phyloP scores from a whole-genome alignment of 2,797 vertebrate genomes.

The Ambastaia sidthimunki region DNA sequence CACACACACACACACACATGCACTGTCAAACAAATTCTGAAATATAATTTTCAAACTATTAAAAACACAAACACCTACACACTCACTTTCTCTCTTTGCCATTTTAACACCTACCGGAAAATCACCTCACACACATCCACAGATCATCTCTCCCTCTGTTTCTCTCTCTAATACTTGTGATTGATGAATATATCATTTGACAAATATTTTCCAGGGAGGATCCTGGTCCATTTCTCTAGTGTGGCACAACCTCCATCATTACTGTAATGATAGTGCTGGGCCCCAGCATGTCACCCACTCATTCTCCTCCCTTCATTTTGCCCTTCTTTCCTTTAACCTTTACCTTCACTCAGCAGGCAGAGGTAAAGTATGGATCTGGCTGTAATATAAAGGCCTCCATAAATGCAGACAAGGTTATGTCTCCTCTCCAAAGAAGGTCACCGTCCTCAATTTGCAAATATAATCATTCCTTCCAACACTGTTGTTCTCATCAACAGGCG shows the following conservation, averaged over 20 bases:
- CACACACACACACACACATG: too few species aligned
- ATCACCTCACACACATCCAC: background rate
- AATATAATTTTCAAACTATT: background rate
- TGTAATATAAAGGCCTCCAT: slow-evolving; percentile 49
- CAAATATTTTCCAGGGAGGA: slow-evolving; percentile 54
- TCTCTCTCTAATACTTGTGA: slow-evolving; percentile 25
- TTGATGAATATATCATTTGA: slow-evolving; percentile 54
- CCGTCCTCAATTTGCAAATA: slow-evolving; percentile 57
- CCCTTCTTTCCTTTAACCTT: slow-evolving; percentile 51
- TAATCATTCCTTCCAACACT: slow-evolving; percentile 52
- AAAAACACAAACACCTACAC: background rate
- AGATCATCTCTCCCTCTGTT: slow-evolving; percentile 1
- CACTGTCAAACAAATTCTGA: too few species aligned
- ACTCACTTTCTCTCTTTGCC: background rate
- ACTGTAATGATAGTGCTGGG: slow-evolving; percentile 46
- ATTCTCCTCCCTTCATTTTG: slow-evolving; percentile 32
- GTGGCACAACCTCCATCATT: slow-evolving; percentile 49
- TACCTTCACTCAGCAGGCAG: slow-evolving; percentile 20
- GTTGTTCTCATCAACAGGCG: slow-evolving; percentile 53
- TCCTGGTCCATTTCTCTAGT: slow-evolving; percentile 47
- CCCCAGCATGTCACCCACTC: slow-evolving; percentile 34
- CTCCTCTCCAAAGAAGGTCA: slow-evolving; percentile 37
- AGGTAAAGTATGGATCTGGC: slow-evolving; percentile 28
- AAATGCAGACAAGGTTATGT: slow-evolving; percentile 47
- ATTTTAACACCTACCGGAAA: background rate